Base-by-base conservation (phyloP, 2,113 vertebrate genomes). In the Pipa parva region DNA sequence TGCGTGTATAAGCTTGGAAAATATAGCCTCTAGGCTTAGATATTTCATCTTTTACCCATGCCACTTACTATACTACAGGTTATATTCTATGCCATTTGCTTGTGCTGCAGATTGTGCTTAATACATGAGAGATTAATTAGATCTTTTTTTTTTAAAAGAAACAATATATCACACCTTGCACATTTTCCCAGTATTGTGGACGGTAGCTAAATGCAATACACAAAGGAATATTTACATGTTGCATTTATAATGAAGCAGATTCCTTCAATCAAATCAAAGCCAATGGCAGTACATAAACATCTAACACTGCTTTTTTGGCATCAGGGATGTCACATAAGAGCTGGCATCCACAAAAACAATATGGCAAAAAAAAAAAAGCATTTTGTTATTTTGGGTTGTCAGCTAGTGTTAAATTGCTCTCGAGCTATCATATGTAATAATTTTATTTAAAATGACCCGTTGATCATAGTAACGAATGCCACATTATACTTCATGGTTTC, bases 281-380 rank as follows among this genome's bases (percentile, higher is more conserved):
- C 73, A 78, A 51, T 31, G 49, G 58, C 77, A 74, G 61, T 25
- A 62, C 18, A 57, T 1, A 1, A 65, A 52, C 60, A 63, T 71
- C 0, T 6, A 77, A 63, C 59, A 71, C 63, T 56, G 72, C 78
- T 78, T 79, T 29, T 84, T 72, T 79, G 71, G 71, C 74, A 31
- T 1, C 55, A 72, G 85, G 81, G 79, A 81, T 81, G 72, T 81
- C 85, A 80, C 80, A 90, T 90, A 85, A 89, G 75, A 78, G 78
- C 78, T 80, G 79, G 82, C 78, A 83, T 87, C 81, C 64, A 63
- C 72, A 74, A 76, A 76, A 77, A 78, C 71, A 71, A 84, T 81
- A 83, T 87, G 80, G 80, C 73, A 64, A 73, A 73, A 66, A 85
- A 81, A 74, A 72, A 18, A n/a, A n/a, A n/a, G n/a, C n/a, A n/a